A percentile compares a stretch with the other conserved stretches of the same genome.
Conservation (phyloP, 2,888 invertebrate genomes). For the Cataglyphis altisquamis region DNA sequence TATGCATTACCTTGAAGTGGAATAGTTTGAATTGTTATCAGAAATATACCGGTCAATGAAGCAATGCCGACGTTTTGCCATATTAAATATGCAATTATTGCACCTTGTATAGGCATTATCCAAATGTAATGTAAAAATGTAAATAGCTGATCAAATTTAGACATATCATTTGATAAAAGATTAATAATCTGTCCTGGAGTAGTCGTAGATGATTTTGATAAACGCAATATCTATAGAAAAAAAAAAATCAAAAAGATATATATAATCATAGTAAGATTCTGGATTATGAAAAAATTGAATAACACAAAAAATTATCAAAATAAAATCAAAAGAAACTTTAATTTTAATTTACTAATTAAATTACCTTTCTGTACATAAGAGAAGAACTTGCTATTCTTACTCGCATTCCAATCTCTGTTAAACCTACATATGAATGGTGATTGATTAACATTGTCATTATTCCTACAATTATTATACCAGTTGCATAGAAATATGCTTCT, state of each 20-base stretch:
- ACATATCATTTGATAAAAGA: constrained; percentile 94
- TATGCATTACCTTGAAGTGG: constrained; percentile 87
- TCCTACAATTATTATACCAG: constrained; percentile 88
- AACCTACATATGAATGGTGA: constrained; percentile 89
- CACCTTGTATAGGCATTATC: constrained; percentile 92
- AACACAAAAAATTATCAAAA: background rate
- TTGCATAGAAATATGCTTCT: constrained; percentile 90
- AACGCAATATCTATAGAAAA: constrained; percentile 85
- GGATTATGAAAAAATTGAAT: background rate
- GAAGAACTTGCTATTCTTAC: constrained; percentile 93
- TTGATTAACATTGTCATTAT: constrained; percentile 88
- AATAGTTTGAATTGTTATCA: constrained; percentile 87
- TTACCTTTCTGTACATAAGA: constrained; percentile 94
- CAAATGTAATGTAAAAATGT: constrained; percentile 92
- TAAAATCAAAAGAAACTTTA: background rate
- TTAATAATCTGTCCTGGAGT: constrained; percentile 93
- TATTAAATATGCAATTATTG: constrained; percentile 89
- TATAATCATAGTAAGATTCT: constrained; percentile 9
- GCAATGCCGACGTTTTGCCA: constrained; percentile 88
- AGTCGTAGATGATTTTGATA: constrained; percentile 82
- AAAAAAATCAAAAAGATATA: background rate
- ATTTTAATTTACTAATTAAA: constrained; percentile 26
- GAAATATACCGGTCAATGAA: constrained; percentile 88
- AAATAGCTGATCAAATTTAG: constrained; percentile 92
- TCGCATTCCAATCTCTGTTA: constrained; percentile 91